Conservation (phyloP, 1,140 invertebrate species). For the Brachionus koreanus region DNA sequence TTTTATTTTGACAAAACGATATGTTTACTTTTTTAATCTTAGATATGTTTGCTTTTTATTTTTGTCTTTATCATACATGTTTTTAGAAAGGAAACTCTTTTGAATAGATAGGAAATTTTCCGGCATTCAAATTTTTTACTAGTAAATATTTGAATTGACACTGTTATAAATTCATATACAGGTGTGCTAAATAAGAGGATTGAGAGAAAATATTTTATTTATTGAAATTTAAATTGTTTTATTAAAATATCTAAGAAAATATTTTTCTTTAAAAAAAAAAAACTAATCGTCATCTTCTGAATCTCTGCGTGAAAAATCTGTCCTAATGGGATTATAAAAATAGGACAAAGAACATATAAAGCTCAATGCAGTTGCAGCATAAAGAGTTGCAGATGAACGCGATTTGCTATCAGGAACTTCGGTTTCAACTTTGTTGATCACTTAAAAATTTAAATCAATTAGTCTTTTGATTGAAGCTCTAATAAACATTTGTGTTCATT, state of each 20-base stretch:
- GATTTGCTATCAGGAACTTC: not conserved
- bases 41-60: not conserved
- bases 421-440: not conserved
- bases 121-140: not conserved
- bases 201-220: not conserved
- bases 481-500: not conserved
- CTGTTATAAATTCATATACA: not conserved
- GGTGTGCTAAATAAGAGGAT: not conserved
- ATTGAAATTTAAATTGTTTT: not conserved
- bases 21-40: not conserved
- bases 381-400: not conserved
- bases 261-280: not conserved
- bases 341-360: not conserved
- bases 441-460: not conserved
- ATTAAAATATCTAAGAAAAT: not conserved
- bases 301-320: not conserved
- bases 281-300: not conserved
- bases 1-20: not conserved
- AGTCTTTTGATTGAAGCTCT: not conserved
- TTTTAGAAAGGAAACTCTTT: not conserved
- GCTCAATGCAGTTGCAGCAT: not conserved
- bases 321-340: not conserved
- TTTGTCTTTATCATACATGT: not conserved
- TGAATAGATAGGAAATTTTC: not conserved
- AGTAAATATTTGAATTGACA: not conserved